Evolutionary conservation across 2,888 invertebrate species (phyloP), one percentile per base, ranked within the genome.

Genomic region (Philopedon plagiatum): DNA sequence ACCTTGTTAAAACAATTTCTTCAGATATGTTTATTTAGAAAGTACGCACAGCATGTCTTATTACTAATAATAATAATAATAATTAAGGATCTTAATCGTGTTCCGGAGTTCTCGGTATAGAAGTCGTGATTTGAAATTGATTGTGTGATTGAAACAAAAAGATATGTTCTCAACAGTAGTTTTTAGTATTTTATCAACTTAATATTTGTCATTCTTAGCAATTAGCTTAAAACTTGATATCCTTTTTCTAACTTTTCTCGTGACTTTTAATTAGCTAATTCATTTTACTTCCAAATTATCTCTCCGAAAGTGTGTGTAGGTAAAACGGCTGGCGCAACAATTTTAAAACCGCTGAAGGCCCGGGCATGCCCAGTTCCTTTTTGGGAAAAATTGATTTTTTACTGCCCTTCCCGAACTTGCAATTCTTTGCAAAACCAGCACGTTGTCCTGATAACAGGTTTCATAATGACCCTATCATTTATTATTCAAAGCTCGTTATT

Each of bases 331-430:
- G 57, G 64, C 46, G 70, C 58, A 63, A 70, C 70, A 70, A 70
- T 70, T 70, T 70, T 46, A 57, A 73, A 73, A 68, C 54, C 49
- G 54, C 58, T 37, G 19, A 13, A 26, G 51, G 69, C 60, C 71
- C 67, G 80, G 74, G 82, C 82, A 81, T 79, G 81, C 81, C 64
- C 81, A 78, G 78, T 78, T 57, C 57, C 66, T 66, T 78, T 76
- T 74, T 75, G 76, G 71, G 58, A 76, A 73, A 78, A 81, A 82
- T 81, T 81, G 81, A 81, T 81, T 82, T 82, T 81, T 81, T 80
- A 79, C 81, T 80, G 81, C 81, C 81, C 81, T 80, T 80, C 77
- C 81, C 80, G 77, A 81, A 82, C 81, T 79, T 80, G 81, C 81
- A 78, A 81, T 81, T 80, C 81, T 82, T 82, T 78, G 80, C 80